Evolutionary conservation across 2,113 vertebrate genomes (phyloP), one percentile per base, ranked within the genome.

Genomic region (Pangasianodon hypophthalmus): DNA sequence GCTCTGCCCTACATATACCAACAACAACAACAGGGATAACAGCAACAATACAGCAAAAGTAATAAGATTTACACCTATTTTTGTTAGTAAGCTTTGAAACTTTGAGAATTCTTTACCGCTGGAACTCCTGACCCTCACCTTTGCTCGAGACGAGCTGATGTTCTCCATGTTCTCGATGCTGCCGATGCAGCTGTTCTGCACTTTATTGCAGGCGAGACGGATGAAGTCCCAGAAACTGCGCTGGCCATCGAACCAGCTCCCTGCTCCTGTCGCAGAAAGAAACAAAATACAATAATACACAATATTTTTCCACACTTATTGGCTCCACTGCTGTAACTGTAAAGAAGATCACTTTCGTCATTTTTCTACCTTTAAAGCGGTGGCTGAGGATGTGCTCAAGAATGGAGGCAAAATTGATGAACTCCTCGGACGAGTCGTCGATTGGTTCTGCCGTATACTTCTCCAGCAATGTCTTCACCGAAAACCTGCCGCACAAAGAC

Each of bases 111-210:
- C 21, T 44, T 26, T n/a, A 29, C 29, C 3, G 1, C 29, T 64
- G 24, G 13, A 37, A 87, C 37, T 48, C 52, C 19, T 77, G 67
- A 54, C 18, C 4, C 24, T 16, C 96, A 97, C 98, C 97, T 99
- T 99, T 92, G 98, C 98, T 90, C 97, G 93, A 10, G 98, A 97
- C 1, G 97, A 97, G 95, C 96, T 97, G 94, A 99, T 99, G 94
- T 99, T 99, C 93, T 99, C 98, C 98, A 99, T 99, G 95, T 96
- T 98, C 95, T 99, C 98, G 0, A 99, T 98, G 96, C 98, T 99
- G 95, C 96, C 96, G 91, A 99, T 97, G 14, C 98, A 99, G 94
- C 97, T 99, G 96, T 99, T 98, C 91, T 97, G 97, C 16, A 99
- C 96, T 94, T 99, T 99, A 92, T 95, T 97, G 93, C 98, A 99